phyloP scores from a whole-genome alignment of 1,140 invertebrate species.

The Cyrtorhinus lividipennis region DNA sequence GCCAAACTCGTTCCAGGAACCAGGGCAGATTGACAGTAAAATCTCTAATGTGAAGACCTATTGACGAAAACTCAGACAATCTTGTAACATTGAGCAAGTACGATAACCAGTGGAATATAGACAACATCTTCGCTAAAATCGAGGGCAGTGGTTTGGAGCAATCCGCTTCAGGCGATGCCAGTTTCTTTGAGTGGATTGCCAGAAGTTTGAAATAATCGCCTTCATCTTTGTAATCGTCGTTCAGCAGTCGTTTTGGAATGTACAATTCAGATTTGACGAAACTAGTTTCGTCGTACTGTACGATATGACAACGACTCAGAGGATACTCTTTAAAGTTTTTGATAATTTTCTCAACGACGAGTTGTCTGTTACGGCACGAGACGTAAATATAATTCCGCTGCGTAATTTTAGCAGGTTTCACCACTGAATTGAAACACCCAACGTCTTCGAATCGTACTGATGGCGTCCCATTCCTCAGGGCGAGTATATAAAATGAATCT shows the following conservation, averaged over 20 bases:
- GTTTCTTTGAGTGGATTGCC: not conserved
- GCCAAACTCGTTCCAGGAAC: not conserved
- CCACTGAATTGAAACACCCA: not conserved
- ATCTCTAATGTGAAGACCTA: slow-evolving; percentile 14
- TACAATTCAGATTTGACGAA: not conserved
- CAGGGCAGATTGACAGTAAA: slow-evolving; percentile 2
- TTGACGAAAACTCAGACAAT: slow-evolving; percentile 10
- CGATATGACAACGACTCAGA: not conserved
- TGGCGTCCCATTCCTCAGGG: no score
- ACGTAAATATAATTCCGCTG: not conserved
- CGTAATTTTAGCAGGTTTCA: not conserved
- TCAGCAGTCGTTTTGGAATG: not conserved
- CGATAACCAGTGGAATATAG: not conserved
- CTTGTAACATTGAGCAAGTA: not conserved
- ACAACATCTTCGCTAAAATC: not conserved
- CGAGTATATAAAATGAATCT: not conserved
- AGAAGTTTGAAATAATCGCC: not conserved
- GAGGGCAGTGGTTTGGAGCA: not conserved
- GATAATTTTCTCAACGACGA: not conserved
- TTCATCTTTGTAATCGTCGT: not conserved
- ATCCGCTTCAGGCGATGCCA: not conserved
- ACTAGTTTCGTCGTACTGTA: not conserved
- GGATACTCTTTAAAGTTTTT: not conserved
- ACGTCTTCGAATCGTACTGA: not conserved
- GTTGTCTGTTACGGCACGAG: not conserved